phyloP scores from a whole-genome alignment of 1,140 invertebrate species.

The Lepidurus apus region DNA sequence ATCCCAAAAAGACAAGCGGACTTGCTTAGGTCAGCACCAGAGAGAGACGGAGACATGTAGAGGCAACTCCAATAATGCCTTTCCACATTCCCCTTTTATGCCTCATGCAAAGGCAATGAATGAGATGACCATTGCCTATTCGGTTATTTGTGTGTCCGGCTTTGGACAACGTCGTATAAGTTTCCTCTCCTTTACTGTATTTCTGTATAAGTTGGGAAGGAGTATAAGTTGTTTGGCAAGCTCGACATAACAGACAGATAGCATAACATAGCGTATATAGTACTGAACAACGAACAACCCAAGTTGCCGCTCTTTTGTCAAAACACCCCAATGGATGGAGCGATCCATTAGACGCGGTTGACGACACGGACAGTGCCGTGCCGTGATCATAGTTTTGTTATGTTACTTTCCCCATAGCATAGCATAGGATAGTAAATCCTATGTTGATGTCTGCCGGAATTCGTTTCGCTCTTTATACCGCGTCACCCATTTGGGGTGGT shows the following conservation, averaged over 20 bases:
- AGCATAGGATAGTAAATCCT: neutral
- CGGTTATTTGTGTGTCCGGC: neutral
- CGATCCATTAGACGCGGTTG: conserved; percentile 17
- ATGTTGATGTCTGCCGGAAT: neutral
- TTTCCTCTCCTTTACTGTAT: no score
- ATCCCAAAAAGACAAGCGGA: neutral
- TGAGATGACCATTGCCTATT: neutral
- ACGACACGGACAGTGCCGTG: neutral
- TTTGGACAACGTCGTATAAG: no score
- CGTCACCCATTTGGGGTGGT: neutral
- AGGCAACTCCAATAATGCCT: neutral
- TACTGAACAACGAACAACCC: no score
- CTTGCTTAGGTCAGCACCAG: neutral
- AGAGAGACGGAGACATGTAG: neutral
- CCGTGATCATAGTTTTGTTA: neutral
- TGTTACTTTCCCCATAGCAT: neutral
- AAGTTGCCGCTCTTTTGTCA: neutral
- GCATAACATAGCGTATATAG: no score
- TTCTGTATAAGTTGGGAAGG: no score
- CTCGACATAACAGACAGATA: no score
- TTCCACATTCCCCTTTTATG: neutral
- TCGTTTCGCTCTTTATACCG: neutral
- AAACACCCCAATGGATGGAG: neutral
- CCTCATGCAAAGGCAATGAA: neutral
- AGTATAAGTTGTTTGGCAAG: no score